Base-by-base conservation (phyloP, 1,140 invertebrate species). In the Octopus bimaculoides region DNA sequence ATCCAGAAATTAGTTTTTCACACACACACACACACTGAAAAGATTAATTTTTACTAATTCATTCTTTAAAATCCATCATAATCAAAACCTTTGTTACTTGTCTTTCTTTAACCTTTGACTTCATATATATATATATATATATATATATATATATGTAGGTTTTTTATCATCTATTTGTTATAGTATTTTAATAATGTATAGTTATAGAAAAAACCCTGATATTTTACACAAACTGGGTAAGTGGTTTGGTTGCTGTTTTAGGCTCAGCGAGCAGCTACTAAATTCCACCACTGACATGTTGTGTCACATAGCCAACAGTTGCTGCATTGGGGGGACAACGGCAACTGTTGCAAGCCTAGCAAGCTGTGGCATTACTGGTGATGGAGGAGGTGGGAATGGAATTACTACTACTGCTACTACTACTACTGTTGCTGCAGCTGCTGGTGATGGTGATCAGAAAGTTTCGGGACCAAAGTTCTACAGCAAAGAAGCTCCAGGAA, bases 251-350 rank as follows among this genome's bases (percentile, higher is more conserved):
- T 71, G 14, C 7, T 75, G 74, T 75, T 52, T 9, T 75, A 75
- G 74, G 74, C 26, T 75, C 6, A 75, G 74, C 52, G 74, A 75
- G 52, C 74, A 75, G 74, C 74, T 75, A 17, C 52, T 75, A 53
- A 75, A 52, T 41, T 75, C 74, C 17, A 75, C 74, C 17, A 75
- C 74, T 52, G 74, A 75, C 26, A 75, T 75, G 74, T 53, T 75
- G 26, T 41, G 41, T 53, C 74, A 75, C 74, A 75, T 75, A 26
- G 74, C 74, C 17, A 75, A 75, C 74, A 75, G 74, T 75, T 75
- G 74, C 74, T 75, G 74, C 17, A 75, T 75, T 26, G 74, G 74
- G 66, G 66, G 66, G 66, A 71, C 66, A 8, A 14, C 66, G 66
- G 66, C 66, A 17, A 71, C 66, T 71, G 66, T 71, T 14, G 66